Percentiles rank a stretch among this genome's conserved stretches.
These are phyloP conservation scores for Bombus difficillimus DNA, from an alignment of 1,140 invertebrate genomes.

Conservation along the genomic window DNA sequence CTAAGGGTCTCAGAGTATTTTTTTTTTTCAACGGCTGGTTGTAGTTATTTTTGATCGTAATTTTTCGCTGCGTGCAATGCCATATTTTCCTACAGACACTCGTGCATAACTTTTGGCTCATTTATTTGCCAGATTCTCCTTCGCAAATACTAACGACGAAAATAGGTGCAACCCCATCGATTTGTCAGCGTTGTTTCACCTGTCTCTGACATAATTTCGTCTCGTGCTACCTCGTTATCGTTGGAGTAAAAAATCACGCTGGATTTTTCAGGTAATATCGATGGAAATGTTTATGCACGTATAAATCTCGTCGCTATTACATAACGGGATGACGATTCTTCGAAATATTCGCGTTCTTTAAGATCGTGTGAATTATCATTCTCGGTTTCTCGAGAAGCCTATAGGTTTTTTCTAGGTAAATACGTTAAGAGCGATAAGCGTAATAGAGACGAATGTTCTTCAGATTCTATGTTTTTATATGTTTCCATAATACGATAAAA, in stretches of 20 bases:
- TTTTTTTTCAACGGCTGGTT: no score
- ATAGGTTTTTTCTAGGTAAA: background rate
- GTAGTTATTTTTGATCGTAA: no score
- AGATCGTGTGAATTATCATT: background rate
- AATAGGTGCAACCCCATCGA: slow-evolving; percentile 3
- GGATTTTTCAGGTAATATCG: background rate
- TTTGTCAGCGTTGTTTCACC: slow-evolving; percentile 23
- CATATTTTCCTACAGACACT: no score
- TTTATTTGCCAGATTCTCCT: slow-evolving; percentile 1
- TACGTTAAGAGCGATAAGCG: no score
- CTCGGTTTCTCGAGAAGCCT: background rate
- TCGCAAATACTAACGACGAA: background rate
- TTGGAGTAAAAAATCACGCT: background rate
- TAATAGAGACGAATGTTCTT: no score
- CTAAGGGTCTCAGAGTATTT: no score
- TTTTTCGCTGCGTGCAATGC: background rate
- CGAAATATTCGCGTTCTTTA: no score
- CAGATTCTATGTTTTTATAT: no score
- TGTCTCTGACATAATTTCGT: background rate
- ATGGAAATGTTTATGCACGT: no score
- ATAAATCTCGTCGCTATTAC: no score
- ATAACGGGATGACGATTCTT: no score
- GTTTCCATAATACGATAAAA: no score
- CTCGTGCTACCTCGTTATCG: background rate
- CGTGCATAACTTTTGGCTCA: slow-evolving; percentile 7